A percentile compares a stretch with the other conserved stretches of the same genome.
Conservation (phyloP, 2,113 vertebrate genomes). For the Emydura subglobosa region DNA sequence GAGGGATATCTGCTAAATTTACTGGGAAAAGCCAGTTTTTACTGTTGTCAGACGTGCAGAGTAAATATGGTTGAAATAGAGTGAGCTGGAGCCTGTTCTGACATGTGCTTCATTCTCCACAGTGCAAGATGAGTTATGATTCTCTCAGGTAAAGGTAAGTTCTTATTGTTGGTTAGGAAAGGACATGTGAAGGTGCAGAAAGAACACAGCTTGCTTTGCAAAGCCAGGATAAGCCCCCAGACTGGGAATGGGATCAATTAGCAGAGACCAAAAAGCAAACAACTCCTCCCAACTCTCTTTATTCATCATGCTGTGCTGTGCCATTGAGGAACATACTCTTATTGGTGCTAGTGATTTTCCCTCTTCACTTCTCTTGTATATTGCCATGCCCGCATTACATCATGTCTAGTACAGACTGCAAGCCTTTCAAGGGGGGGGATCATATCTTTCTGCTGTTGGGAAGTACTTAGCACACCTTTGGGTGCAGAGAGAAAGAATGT, state of each 20-base stretch:
- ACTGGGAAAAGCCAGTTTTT: not conserved
- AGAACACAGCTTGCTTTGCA: not conserved
- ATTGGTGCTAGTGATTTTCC: not conserved
- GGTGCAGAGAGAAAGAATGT: not conserved
- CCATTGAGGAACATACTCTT: not conserved
- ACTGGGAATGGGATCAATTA: not conserved
- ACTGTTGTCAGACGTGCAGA: not conserved
- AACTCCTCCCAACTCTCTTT: not conserved
- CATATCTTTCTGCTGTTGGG: not conserved
- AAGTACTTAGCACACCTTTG: not conserved
- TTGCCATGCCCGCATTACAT: accelerated
- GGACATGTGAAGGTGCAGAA: not conserved
- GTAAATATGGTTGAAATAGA: not conserved
- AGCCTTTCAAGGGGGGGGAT: not conserved
- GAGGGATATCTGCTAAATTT: not conserved
- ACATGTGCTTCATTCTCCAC: not conserved
- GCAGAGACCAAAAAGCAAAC: not conserved
- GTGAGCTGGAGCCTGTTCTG: not conserved
- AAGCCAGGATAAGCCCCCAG: not conserved
- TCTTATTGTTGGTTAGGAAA: not conserved
- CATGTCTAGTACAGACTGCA: not conserved
- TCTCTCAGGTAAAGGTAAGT: not conserved
- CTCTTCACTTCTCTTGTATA: not conserved
- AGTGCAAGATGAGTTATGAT: not conserved
- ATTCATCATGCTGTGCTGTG: not conserved